Evolutionary conservation across 2,797 vertebrate species (phyloP).

Genomic region (Danionella dracula): DNA sequence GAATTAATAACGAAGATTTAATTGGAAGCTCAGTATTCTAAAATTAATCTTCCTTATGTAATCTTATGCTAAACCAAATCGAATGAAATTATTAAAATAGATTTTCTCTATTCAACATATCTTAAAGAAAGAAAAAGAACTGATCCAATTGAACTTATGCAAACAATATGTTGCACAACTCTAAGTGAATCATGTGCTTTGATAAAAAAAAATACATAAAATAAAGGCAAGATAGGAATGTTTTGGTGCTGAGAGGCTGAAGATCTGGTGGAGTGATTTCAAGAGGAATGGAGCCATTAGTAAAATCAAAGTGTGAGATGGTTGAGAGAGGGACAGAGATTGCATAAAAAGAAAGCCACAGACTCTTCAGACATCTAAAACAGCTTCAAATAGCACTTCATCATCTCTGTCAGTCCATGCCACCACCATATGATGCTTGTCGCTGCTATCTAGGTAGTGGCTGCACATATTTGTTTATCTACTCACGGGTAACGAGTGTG

Average conservation of each 20-base stretch:
- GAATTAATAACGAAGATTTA: too few species aligned
- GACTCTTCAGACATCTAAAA: slow-evolving; percentile 40
- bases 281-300: slow-evolving; percentile 41
- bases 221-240: slow-evolving; percentile 16
- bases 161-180: too few species aligned
- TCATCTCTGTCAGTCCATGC: slow-evolving; percentile 34
- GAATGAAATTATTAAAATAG: too few species aligned
- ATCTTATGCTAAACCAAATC: too few species aligned
- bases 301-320: slow-evolving; percentile 42
- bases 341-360: slow-evolving; percentile 34
- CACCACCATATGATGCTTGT: slow-evolving; percentile 38
- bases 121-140: too few species aligned
- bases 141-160: too few species aligned
- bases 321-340: slow-evolving; percentile 1
- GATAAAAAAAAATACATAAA: too few species aligned
- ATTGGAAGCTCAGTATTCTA: too few species aligned
- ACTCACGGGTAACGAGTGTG: slow-evolving; percentile 37
- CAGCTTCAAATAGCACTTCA: slow-evolving; percentile 42
- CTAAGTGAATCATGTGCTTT: slow-evolving; percentile 23
- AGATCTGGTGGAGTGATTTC: slow-evolving; percentile 25
- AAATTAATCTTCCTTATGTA: too few species aligned
- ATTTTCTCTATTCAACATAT: too few species aligned
- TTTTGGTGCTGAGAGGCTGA: slow-evolving; percentile 34
- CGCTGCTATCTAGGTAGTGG: slow-evolving; percentile 33
- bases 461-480: slow-evolving; percentile 41